Conservation (phyloP, 1,140 invertebrate genomes). For the Bombyx mandarina region DNA sequence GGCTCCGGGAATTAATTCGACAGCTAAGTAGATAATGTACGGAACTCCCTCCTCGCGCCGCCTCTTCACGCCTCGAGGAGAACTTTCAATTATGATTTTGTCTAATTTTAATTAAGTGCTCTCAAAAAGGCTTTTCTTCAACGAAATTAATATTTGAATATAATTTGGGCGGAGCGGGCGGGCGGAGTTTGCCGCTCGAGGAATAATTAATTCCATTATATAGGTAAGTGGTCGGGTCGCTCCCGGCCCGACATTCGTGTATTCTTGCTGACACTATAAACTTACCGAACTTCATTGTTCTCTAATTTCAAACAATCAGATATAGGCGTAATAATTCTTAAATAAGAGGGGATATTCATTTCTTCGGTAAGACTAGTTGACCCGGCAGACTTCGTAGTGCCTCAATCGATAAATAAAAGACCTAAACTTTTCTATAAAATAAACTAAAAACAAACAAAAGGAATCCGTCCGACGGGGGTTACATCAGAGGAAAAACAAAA, state of each 20-base stretch:
- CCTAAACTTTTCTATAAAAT: too few relatives aligned
- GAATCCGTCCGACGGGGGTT: too few relatives aligned
- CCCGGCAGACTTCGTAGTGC: too few relatives aligned
- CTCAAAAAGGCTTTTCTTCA: conserved; percentile 67
- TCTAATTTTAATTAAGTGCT: conserved; percentile 71
- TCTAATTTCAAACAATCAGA: too few relatives aligned
- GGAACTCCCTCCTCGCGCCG: conserved; percentile 43
- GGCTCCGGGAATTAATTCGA: conserved; percentile 54
- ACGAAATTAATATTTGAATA: conserved; percentile 70
- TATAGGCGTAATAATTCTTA: too few relatives aligned
- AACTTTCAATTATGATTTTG: conserved; percentile 71
- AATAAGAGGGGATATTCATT: too few relatives aligned
- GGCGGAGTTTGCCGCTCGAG: conserved; percentile 54
- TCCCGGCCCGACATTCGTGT: conserved; percentile 5
- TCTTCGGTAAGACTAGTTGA: too few relatives aligned
- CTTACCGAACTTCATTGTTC: too few relatives aligned
- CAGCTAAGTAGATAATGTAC: conserved; percentile 66
- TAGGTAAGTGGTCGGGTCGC: conserved; percentile 38
- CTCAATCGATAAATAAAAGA: too few relatives aligned
- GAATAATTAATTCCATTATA: conserved; percentile 67
- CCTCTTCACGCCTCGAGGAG: conserved; percentile 66
- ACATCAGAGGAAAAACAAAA: too few relatives aligned
- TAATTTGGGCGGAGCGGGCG: conserved; percentile 63
- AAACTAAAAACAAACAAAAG: too few relatives aligned
- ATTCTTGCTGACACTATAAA: too few relatives aligned